Evolutionary conservation across 1,140 invertebrate species (phyloP).

Genomic region (Drosophila guanche): DNA sequence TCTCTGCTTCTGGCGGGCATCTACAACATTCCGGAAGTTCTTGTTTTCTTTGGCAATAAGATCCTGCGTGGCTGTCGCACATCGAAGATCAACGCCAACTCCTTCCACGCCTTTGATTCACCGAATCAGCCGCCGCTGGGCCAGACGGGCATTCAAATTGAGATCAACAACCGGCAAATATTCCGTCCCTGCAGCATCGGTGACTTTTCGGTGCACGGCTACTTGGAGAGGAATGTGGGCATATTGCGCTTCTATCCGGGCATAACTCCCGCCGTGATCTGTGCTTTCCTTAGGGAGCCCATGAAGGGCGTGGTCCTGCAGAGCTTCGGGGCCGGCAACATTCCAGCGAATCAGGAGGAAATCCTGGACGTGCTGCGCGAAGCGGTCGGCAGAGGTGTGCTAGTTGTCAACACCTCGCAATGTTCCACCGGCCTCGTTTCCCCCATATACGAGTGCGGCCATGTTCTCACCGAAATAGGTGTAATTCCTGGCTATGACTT

Average conservation of each 20-base stretch:
- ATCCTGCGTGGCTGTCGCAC: slow-evolving; percentile 95
- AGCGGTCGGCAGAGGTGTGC: slow-evolving; percentile 91
- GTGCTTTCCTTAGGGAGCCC: slow-evolving; percentile 91
- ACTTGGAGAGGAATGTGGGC: slow-evolving; percentile 92
- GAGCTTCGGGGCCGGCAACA: slow-evolving; percentile 96
- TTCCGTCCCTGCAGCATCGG: slow-evolving; percentile 88
- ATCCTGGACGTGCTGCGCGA: slow-evolving; percentile 89
- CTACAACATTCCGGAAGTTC: slow-evolving; percentile 95
- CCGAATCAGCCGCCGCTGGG: slow-evolving; percentile 93
- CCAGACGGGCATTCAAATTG: slow-evolving; percentile 89
- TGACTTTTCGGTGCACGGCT: slow-evolving; percentile 89
- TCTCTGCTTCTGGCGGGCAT: slow-evolving; percentile 95
- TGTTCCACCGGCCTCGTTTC: slow-evolving; percentile 91
- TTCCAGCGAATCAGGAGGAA: slow-evolving; percentile 91
- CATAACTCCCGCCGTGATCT: slow-evolving; percentile 91
- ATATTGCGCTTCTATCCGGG: slow-evolving; percentile 94
- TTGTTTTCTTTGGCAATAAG: slow-evolving; percentile 94
- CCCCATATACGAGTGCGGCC: slow-evolving; percentile 91
- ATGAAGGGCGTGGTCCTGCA: slow-evolving; percentile 95
- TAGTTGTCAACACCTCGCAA: slow-evolving; percentile 97
- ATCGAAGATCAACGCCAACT: slow-evolving; percentile 90
- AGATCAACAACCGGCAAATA: slow-evolving; percentile 90
- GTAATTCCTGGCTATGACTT: slow-evolving; percentile 96
- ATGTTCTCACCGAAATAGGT: slow-evolving; percentile 86
- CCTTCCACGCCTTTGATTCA: slow-evolving; percentile 95